Conservation (phyloP, 2,888 invertebrate genomes). For the Polydrusus cervinus region DNA sequence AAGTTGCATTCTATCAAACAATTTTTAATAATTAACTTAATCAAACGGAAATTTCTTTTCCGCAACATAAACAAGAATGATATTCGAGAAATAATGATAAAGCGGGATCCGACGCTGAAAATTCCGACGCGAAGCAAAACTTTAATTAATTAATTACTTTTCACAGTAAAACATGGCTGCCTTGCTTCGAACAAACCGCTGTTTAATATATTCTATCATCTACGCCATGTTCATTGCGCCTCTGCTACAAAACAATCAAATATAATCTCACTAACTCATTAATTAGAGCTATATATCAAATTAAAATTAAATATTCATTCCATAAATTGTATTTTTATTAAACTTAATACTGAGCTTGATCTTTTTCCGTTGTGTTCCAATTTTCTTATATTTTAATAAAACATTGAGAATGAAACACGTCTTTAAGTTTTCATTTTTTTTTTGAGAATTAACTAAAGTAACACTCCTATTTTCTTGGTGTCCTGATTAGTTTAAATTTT, state of each 20-base stretch:
- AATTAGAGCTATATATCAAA: conserved; percentile 37
- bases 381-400: conserved; percentile 1
- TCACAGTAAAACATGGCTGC: conserved; percentile 37
- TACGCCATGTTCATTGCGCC: conserved; percentile 26
- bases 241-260: conserved; percentile 37
- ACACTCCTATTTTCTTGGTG: no score
- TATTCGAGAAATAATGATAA: background rate
- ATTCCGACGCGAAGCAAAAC: conserved; percentile 22
- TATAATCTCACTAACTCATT: conserved; percentile 30
- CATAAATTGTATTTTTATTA: conserved; percentile 29
- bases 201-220: conserved; percentile 22
- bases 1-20: no score
- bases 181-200: conserved; percentile 13
- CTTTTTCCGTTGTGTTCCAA: conserved; percentile 9
- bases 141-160: conserved; percentile 37
- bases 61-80: conserved; percentile 4
- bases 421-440: background rate
- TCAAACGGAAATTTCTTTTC: background rate
- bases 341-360: conserved; percentile 25
- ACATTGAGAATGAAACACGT: background rate
- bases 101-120: background rate
- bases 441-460: background rate
- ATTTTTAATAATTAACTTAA: background rate
- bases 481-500: no score
- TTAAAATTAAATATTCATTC: conserved; percentile 30